Conservation (phyloP, 2,888 invertebrate genomes). For the Griposia aprilina region DNA sequence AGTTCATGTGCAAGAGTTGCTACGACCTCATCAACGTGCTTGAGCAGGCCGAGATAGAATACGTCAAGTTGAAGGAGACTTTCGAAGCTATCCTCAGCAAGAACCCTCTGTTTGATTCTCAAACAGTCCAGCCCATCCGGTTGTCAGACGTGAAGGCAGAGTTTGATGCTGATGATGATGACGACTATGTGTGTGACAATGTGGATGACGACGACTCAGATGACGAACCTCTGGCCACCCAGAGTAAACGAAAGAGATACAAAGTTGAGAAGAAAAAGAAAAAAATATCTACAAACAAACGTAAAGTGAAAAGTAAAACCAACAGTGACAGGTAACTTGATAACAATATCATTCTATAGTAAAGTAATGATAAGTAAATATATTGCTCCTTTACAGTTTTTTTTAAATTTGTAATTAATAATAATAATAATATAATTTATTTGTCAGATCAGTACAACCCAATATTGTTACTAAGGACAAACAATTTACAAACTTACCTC, state of each 20-base stretch:
- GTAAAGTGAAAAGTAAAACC: constrained; percentile 68
- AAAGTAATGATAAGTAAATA: background rate
- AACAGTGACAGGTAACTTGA: constrained; percentile 68
- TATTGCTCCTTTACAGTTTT: background rate
- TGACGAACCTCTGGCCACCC: constrained; percentile 81
- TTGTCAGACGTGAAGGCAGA: constrained; percentile 74
- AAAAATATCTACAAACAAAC: constrained; percentile 70
- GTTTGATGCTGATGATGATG: constrained; percentile 56
- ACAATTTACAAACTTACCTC: no score
- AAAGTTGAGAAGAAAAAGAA: constrained; percentile 82
- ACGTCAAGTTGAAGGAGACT: constrained; percentile 80
- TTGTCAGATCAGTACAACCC: no score
- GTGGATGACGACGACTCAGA: constrained; percentile 62
- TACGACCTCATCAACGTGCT: constrained; percentile 82
- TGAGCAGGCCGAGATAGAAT: constrained; percentile 84
- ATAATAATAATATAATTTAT: no score
- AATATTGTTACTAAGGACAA: no score
- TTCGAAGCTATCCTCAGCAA: constrained; percentile 84
- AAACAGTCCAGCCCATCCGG: constrained; percentile 62
- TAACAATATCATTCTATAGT: background rate
- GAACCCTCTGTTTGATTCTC: constrained; percentile 81
- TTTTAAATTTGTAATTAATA: no score
- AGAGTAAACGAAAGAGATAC: constrained; percentile 78
- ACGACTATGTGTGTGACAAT: constrained; percentile 63
- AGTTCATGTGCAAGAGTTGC: constrained; percentile 81